A percentile compares a stretch with the other conserved stretches of the same genome.
Conservation (phyloP, 2,888 invertebrate genomes). For the Tenthredo scrophulariae region DNA sequence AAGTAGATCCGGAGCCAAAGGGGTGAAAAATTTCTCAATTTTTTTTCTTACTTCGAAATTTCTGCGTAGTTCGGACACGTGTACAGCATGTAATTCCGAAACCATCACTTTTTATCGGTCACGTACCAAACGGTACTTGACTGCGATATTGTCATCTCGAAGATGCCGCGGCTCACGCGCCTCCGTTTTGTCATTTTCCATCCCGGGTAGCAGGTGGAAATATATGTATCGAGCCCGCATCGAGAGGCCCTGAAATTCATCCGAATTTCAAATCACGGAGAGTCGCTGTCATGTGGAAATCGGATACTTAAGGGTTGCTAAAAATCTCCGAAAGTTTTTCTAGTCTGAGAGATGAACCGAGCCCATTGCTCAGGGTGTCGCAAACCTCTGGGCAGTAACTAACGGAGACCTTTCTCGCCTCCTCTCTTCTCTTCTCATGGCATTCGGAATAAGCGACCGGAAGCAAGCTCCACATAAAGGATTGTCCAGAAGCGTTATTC, state of each 20-base stretch:
- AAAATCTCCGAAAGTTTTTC: neutral
- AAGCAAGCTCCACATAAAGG: neutral
- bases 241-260: neutral
- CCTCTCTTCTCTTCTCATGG: neutral
- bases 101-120: neutral
- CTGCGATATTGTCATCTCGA: slow-evolving; percentile 39
- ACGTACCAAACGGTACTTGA: slow-evolving; percentile 17
- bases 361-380: slow-evolving; percentile 40
- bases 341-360: slow-evolving; percentile 28
- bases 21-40: neutral
- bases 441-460: slow-evolving; percentile 5
- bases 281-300: neutral
- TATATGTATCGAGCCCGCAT: neutral
- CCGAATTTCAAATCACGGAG: neutral
- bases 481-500: slow-evolving; percentile 23
- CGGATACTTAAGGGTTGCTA: neutral
- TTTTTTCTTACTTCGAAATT: neutral
- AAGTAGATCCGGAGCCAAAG: neutral
- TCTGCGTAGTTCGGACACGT: slow-evolving; percentile 4
- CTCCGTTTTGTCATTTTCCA: slow-evolving; percentile 26
- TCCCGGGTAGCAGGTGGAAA: slow-evolving; percentile 19
- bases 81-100: slow-evolving; percentile 23
- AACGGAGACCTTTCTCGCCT: slow-evolving; percentile 35
- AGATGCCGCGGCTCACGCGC: slow-evolving; percentile 3
- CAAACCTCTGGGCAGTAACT: slow-evolving; percentile 48